These are phyloP conservation scores for Tiaroga cobitis DNA, from an alignment of 2,797 vertebrate genomes.

Conservation along the genomic window DNA sequence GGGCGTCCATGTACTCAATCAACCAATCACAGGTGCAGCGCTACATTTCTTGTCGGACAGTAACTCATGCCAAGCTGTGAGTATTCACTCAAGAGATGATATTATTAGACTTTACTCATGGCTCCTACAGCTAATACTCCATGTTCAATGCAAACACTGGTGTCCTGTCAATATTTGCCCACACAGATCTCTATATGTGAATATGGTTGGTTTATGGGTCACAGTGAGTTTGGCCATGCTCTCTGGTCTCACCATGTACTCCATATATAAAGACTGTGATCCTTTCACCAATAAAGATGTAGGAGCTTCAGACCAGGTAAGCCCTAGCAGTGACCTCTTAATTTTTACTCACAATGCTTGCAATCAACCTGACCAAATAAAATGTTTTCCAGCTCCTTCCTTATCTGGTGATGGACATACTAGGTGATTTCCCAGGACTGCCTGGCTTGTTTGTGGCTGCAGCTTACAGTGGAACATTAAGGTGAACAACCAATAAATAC, in stretches of 20 bases:
- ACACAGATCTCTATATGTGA: conserved; percentile 80
- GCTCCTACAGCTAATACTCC: not conserved
- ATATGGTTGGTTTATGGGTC: conserved; percentile 79
- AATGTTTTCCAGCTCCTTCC: conserved; percentile 75
- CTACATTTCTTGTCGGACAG: conserved; percentile 81
- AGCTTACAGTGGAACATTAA: conserved; percentile 84
- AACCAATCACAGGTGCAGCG: conserved; percentile 87
- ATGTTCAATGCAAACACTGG: not conserved
- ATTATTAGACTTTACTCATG: not conserved
- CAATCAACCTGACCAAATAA: not conserved
- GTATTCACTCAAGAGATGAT: conserved; percentile 45
- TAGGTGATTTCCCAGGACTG: conserved; percentile 76
- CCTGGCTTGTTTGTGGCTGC: conserved; percentile 85
- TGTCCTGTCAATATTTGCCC: conserved; percentile 17
- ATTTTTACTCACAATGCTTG: not conserved
- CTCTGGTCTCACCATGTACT: conserved; percentile 81
- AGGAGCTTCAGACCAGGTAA: conserved; percentile 75
- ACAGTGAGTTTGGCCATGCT: conserved; percentile 81
- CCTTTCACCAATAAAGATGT: conserved; percentile 75
- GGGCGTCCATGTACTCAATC: conserved; percentile 80
- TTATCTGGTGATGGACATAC: conserved; percentile 84
- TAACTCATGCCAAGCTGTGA: conserved; percentile 83
- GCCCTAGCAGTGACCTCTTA: not conserved
- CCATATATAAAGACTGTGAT: conserved; percentile 82
- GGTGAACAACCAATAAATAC: conserved; percentile 67